Conservation (phyloP, 1,140 invertebrate genomes). For the Reticulitermes speratus region DNA sequence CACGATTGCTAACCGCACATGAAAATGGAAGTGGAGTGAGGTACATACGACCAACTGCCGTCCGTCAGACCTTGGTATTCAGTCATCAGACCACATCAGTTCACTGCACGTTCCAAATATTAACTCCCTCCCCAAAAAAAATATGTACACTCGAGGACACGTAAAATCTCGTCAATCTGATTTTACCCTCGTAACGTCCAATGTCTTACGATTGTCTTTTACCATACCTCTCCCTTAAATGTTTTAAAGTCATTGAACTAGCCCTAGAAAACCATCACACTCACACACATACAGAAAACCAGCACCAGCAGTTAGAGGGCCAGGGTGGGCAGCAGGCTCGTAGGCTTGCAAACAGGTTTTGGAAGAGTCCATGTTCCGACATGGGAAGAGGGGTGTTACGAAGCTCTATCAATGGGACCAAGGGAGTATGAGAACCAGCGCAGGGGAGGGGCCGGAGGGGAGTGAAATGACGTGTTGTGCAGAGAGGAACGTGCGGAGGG, state of each 20-base stretch:
- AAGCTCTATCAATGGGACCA: constrained; percentile 23
- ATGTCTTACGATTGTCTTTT: constrained; percentile 19
- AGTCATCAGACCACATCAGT: constrained; percentile 6
- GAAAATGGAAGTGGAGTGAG: constrained; percentile 10
- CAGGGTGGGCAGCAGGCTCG: constrained; percentile 20
- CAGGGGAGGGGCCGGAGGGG: neutral
- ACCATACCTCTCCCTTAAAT: constrained; percentile 19
- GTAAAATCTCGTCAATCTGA: neutral
- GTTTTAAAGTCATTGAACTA: constrained; percentile 32
- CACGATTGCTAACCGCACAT: neutral
- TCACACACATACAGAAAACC: constrained; percentile 27
- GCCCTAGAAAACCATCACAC: constrained; percentile 26
- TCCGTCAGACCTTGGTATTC: constrained; percentile 9
- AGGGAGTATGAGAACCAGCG: neutral
- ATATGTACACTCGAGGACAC: neutral
- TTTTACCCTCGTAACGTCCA: neutral
- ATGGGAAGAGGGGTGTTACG: constrained; percentile 25
- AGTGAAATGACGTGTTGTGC: neutral
- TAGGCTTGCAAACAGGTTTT: constrained; percentile 28
- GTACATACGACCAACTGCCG: neutral
- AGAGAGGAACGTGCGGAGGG: constrained; percentile 10
- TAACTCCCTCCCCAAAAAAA: neutral
- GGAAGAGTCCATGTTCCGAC: constrained; percentile 28
- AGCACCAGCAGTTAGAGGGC: constrained; percentile 15
- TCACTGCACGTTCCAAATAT: neutral